Conservation (phyloP, 2,797 vertebrate species). For the Melanotaenia boesemani region DNA sequence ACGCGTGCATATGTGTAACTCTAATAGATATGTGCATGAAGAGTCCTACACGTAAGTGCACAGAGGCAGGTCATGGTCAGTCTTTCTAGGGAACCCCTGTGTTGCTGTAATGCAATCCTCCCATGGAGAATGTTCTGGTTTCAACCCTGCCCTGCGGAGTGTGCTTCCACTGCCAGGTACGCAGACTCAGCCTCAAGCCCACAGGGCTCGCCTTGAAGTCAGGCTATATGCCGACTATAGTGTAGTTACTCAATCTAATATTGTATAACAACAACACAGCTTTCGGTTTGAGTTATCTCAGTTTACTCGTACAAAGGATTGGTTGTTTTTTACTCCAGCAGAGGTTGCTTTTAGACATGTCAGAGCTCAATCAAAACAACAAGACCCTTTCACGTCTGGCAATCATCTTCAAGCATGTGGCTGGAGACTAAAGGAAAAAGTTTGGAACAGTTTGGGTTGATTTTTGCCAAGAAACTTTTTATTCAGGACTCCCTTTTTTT, state of each 20-base stretch:
- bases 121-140: slow-evolving; percentile 76
- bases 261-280: slow-evolving; percentile 65
- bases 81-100: slow-evolving; percentile 67
- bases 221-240: slow-evolving; percentile 51
- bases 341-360: slow-evolving; percentile 72
- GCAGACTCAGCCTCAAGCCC: slow-evolving; percentile 60
- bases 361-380: slow-evolving; percentile 75
- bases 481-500: slow-evolving; percentile 36
- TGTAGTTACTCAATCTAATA: slow-evolving; percentile 62
- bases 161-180: slow-evolving; percentile 76
- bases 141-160: slow-evolving; percentile 72
- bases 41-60: slow-evolving; percentile 37
- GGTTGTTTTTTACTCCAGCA: slow-evolving; percentile 55
- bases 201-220: slow-evolving; percentile 72
- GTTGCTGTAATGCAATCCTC: slow-evolving; percentile 76
- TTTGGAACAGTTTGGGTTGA: slow-evolving; percentile 60
- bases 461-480: slow-evolving; percentile 63
- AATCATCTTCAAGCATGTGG: slow-evolving; percentile 75
- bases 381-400: slow-evolving; percentile 72
- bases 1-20: slow-evolving; percentile 33
- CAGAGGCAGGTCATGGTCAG: slow-evolving; percentile 64
- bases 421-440: slow-evolving; percentile 67
- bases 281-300: slow-evolving; percentile 57
- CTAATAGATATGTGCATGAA: slow-evolving; percentile 29
- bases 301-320: slow-evolving; percentile 55